Percentiles rank a stretch among this genome's conserved stretches.
phyloP scores from a whole-genome alignment of 2,888 invertebrate species.

The Panorpa germanica region DNA sequence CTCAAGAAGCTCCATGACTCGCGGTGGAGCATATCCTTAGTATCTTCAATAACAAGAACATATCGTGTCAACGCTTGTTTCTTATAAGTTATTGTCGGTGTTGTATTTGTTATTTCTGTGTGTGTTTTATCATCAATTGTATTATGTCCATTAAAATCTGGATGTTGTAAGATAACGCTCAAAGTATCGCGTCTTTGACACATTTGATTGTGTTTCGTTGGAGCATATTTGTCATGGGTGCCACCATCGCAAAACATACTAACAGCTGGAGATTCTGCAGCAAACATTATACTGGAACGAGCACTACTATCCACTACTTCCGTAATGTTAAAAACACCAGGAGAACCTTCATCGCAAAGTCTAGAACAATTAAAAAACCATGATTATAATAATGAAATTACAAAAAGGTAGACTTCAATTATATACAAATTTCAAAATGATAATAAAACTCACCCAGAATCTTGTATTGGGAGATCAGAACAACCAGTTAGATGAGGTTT shows the following conservation, averaged over 20 bases:
- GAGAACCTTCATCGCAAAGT: constrained; percentile 17
- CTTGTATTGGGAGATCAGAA: constrained; percentile 27
- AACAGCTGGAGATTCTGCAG: constrained; percentile 28
- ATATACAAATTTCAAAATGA: constrained; percentile 4
- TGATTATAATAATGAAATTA: no score
- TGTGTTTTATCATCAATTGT: neutral
- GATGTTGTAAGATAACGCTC: constrained; percentile 33
- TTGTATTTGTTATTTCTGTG: constrained; percentile 21
- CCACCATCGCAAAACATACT: constrained; percentile 39
- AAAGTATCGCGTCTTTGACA: constrained; percentile 37
- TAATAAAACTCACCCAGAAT: constrained; percentile 24
- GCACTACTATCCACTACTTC: constrained; percentile 26
- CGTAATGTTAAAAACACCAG: constrained; percentile 20
- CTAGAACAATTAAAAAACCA: no score
- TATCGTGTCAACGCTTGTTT: constrained; percentile 31
- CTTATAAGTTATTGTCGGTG: constrained; percentile 29
- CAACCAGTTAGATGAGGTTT: constrained; percentile 26
- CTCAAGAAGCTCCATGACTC: constrained; percentile 39
- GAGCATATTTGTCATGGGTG: constrained; percentile 38
- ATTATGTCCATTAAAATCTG: constrained; percentile 25
- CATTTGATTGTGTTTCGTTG: constrained; percentile 43
- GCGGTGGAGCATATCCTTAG: constrained; percentile 32
- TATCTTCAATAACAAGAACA: constrained; percentile 35
- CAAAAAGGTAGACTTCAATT: neutral
- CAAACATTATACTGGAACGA: constrained; percentile 31